A percentile compares a stretch with the other conserved stretches of the same genome.
These are phyloP conservation scores for Trichoplusia ni DNA, from an alignment of 1,140 invertebrate genomes.

Conservation along the genomic window DNA sequence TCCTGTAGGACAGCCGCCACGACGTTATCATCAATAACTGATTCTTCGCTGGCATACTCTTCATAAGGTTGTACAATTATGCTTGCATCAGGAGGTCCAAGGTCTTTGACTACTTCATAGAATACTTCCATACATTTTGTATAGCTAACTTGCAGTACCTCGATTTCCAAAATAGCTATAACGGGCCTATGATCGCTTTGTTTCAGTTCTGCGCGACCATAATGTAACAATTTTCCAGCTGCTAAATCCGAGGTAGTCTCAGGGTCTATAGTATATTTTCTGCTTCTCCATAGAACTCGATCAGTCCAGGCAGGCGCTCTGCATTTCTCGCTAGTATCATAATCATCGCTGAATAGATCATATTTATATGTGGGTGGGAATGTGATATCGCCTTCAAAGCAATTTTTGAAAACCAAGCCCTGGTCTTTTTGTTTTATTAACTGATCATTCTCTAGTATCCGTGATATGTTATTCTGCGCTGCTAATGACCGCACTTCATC, in stretches of 20 bases:
- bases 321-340: slow-evolving; percentile 99
- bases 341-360: slow-evolving; percentile 99
- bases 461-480: slow-evolving; percentile 88
- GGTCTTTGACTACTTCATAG: slow-evolving; percentile 90
- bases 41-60: slow-evolving; percentile 75
- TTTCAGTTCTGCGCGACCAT: slow-evolving; percentile 96
- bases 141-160: slow-evolving; percentile 90
- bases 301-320: slow-evolving; percentile 99
- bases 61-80: slow-evolving; percentile 88
- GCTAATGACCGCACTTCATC: slow-evolving; percentile 96
- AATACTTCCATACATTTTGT: slow-evolving; percentile 89
- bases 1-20: slow-evolving; percentile 88
- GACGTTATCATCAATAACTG: slow-evolving; percentile 85
- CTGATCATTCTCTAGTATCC: slow-evolving; percentile 94
- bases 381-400: slow-evolving; percentile 94
- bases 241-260: slow-evolving; percentile 85
- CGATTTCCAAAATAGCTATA: slow-evolving; percentile 93
- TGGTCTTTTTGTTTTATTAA: slow-evolving; percentile 90
- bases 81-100: slow-evolving; percentile 98
- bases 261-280: slow-evolving; percentile 87
- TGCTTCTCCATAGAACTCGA: slow-evolving; percentile 93
- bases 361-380: slow-evolving; percentile 99
- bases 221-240: slow-evolving; percentile 92
- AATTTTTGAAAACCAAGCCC: slow-evolving; percentile 96
- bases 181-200: slow-evolving; percentile 99